Conservation (phyloP, 2,113 vertebrate genomes). For the Asarcornis scutulata region DNA sequence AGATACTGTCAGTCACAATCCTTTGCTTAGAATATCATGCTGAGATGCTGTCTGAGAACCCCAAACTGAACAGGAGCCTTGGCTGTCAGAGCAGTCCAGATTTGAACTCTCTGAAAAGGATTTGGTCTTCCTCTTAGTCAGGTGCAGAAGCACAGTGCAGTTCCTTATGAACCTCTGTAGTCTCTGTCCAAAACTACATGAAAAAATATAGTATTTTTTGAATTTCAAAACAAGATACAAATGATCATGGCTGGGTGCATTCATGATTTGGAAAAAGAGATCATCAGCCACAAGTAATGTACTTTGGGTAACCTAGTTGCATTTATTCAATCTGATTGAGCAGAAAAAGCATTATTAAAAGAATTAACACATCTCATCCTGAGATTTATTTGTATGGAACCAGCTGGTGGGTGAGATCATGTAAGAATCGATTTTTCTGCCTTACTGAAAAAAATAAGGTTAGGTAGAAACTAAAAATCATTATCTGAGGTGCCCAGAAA, state of each 20-base stretch:
- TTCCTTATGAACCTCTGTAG: background rate
- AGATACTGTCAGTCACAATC: slow-evolving; percentile 4
- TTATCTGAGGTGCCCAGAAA: background rate
- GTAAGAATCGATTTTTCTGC: slow-evolving; percentile 48
- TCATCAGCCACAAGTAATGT: background rate
- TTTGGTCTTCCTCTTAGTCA: background rate
- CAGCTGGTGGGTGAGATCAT: slow-evolving; percentile 8
- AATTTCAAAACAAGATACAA: background rate
- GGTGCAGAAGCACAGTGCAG: background rate
- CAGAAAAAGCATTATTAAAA: slow-evolving; percentile 41
- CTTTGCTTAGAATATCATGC: background rate
- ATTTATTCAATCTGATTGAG: slow-evolving; percentile 42
- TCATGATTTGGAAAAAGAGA: background rate
- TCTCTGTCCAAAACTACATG: background rate
- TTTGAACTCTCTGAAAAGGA: background rate
- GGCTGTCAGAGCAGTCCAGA: background rate
- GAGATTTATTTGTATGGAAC: slow-evolving; percentile 45
- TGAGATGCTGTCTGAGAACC: background rate
- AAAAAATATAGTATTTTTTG: background rate
- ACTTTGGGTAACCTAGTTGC: background rate
- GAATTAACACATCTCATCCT: slow-evolving; percentile 5
- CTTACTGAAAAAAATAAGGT: slow-evolving; percentile 30
- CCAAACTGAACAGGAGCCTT: background rate
- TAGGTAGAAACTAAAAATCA: slow-evolving; percentile 23
- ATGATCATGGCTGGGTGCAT: background rate